Conservation (phyloP, 1,140 invertebrate genomes). For the Goniozus legneri region DNA sequence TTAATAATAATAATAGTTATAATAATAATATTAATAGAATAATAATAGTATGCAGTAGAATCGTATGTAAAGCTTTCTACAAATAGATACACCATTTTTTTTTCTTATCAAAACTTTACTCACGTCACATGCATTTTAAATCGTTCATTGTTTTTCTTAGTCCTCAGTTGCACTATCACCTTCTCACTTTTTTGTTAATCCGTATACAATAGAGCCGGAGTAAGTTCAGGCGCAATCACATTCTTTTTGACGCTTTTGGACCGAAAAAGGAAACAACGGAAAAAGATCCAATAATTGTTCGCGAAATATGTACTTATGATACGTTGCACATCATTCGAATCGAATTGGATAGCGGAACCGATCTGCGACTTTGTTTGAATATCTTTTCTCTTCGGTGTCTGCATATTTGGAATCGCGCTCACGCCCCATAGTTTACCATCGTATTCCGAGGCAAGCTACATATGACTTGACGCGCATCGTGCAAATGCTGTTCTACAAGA, state of each 20-base stretch:
- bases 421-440: no score
- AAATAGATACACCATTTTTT: constrained; percentile 42
- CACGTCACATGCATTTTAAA: constrained; percentile 15
- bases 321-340: constrained; percentile 6
- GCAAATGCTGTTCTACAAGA: no score
- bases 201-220: constrained; percentile 45
- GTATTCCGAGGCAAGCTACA: no score
- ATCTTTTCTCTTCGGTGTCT: no score
- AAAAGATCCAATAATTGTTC: no score
- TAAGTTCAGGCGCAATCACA: constrained; percentile 40
- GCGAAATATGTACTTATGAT: constrained; percentile 9
- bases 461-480: no score
- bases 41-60: constrained; percentile 26
- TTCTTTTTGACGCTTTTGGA: constrained; percentile 34
- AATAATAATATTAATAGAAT: constrained; percentile 16
- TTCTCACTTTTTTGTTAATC: constrained; percentile 18
- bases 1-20: constrained; percentile 11
- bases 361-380: constrained; percentile 19
- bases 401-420: no score
- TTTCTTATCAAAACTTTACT: constrained; percentile 14
- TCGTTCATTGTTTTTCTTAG: constrained; percentile 15
- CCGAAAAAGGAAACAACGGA: constrained; percentile 21
- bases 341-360: constrained; percentile 21
- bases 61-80: constrained; percentile 49
- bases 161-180: constrained; percentile 7